These are phyloP conservation scores for Dendrocincla tyrannina DNA, from an alignment of 2,797 vertebrate species.

Conservation along the genomic window DNA sequence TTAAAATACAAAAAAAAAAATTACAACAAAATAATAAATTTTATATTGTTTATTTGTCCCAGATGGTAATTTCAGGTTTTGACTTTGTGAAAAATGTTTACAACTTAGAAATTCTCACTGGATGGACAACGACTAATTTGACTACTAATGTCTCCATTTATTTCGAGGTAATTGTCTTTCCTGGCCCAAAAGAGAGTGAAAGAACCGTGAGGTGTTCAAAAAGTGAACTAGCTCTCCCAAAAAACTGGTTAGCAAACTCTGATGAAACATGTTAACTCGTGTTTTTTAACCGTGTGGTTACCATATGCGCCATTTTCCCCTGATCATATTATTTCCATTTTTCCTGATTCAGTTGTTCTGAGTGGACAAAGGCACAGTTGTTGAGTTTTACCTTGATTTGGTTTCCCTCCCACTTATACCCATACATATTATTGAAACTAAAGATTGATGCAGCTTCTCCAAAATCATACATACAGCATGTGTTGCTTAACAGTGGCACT, in stretches of 20 bases:
- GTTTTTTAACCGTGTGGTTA: background rate
- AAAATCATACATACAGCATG: background rate
- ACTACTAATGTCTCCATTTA: background rate
- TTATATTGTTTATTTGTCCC: background rate
- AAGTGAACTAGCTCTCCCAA: background rate
- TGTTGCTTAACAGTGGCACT: background rate
- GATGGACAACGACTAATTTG: background rate
- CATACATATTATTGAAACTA: background rate
- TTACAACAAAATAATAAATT: background rate
- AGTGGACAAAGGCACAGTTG: background rate
- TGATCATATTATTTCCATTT: background rate
- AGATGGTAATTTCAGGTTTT: background rate
- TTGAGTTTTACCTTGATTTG: background rate
- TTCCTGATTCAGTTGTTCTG: background rate
- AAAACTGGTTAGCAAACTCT: background rate
- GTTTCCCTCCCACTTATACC: background rate
- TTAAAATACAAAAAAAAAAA: background rate
- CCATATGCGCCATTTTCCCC: background rate
- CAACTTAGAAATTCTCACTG: background rate
- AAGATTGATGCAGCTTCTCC: background rate
- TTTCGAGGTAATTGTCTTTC: background rate
- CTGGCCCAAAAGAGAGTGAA: background rate
- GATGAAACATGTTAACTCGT: background rate
- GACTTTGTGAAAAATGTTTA: background rate
- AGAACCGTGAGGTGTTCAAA: background rate